Conservation (phyloP, 2,888 invertebrate species). For the Elysia crispata region DNA sequence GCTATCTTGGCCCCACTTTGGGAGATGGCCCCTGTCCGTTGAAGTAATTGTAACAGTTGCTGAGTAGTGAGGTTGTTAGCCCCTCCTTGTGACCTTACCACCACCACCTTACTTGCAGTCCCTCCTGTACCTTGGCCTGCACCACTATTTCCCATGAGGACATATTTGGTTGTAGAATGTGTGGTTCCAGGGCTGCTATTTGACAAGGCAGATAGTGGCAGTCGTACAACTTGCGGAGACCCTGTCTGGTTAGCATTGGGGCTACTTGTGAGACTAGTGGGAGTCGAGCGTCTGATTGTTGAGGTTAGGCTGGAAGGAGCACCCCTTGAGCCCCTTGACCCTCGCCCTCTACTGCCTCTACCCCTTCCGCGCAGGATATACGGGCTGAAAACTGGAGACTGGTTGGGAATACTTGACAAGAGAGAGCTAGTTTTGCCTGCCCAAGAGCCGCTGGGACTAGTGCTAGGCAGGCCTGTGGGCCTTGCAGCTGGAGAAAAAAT, state of each 20-base stretch:
- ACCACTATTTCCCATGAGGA: conserved; percentile 11
- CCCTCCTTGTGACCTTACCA: conserved; percentile 38
- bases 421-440: background rate
- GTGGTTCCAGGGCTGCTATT: background rate
- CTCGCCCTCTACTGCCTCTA: conserved; percentile 36
- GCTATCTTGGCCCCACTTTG: conserved; percentile 26
- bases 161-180: conserved; percentile 1
- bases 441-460: background rate
- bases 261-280: too few relatives aligned
- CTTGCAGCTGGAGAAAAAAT: conserved; percentile 29
- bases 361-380: conserved; percentile 29
- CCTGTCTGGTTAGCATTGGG: too few relatives aligned
- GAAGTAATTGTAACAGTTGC: conserved; percentile 40
- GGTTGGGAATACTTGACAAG: conserved; percentile 29
- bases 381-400: conserved; percentile 31
- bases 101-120: conserved; percentile 32
- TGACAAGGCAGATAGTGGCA: conserved; percentile 35
- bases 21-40: conserved; percentile 35
- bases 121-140: background rate
- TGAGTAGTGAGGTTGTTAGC: conserved; percentile 33
- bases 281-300: too few relatives aligned
- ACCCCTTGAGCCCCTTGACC: background rate
- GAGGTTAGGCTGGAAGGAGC: background rate
- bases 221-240: conserved; percentile 27
- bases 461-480: conserved; percentile 2